Percentiles rank a stretch among this genome's conserved stretches.
Evolutionary conservation across 2,888 invertebrate species (phyloP).

Genomic region (Dioctria linearis): DNA sequence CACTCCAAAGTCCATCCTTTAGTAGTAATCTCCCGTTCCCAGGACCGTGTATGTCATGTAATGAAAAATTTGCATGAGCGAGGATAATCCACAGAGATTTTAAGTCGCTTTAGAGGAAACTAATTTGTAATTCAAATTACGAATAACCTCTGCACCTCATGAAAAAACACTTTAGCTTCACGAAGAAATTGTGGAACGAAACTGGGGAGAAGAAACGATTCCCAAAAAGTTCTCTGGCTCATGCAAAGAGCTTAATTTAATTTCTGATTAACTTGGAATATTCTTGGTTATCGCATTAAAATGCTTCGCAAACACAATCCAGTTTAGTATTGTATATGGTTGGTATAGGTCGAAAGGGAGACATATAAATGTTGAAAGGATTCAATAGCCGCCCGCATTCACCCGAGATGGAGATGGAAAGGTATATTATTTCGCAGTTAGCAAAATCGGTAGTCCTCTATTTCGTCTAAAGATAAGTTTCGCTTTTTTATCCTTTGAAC

Average conservation of each 20-base stretch:
- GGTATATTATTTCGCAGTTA: background rate
- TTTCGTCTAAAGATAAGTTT: background rate
- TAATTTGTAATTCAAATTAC: conserved; percentile 45
- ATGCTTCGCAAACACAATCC: conserved; percentile 30
- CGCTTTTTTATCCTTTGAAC: conserved; percentile 38
- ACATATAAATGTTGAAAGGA: too few relatives aligned
- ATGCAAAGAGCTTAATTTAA: conserved; percentile 41
- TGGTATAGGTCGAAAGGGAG: background rate
- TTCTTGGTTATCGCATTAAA: conserved; percentile 48
- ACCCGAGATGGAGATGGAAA: conserved; percentile 6
- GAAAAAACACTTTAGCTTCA: conserved; percentile 17
- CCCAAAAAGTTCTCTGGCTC: conserved; percentile 16
- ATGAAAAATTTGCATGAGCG: conserved; percentile 41
- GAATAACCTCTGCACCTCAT: conserved; percentile 34
- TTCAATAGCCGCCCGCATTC: background rate
- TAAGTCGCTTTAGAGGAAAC: conserved; percentile 13
- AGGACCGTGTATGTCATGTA: conserved; percentile 10
- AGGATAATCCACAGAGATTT: conserved; percentile 34
- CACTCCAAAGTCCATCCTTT: too few relatives aligned
- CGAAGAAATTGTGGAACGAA: background rate
- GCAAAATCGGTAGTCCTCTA: background rate
- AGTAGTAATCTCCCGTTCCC: too few relatives aligned
- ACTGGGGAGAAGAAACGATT: background rate
- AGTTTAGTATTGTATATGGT: background rate
- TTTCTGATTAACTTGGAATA: conserved; percentile 42